Evolutionary conservation across 2,797 vertebrate genomes (phyloP), one percentile per base, ranked within the genome.

Genomic region (Spatula clypeata): DNA sequence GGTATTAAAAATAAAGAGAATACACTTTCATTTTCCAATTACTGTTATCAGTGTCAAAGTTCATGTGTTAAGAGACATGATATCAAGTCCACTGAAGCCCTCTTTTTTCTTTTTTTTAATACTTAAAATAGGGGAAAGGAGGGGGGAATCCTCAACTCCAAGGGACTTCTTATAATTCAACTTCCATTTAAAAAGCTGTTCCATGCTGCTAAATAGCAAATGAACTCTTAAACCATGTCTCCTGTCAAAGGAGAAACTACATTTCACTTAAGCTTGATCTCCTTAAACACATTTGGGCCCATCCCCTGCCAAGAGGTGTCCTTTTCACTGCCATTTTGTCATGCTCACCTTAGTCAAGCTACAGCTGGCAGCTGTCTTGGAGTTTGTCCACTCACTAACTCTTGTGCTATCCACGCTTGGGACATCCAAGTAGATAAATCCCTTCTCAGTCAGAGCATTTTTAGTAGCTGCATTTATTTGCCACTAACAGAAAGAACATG

Each of bases 321-420:
- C 5, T 79, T 73, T 32, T 62, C 55, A 27, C 44, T 73, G 47
- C 7, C 36, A 14, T 7, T n/a, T 87, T 26, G 21, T 76, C 14
- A 16, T 64, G 67, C 17, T 34, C 9, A 13, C 49, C 29, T 26
- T 40, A 40, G 24, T 17, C 23, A 84, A 86, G 36, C 40, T 49
- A n/a, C 58, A 65, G 14, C 11, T 3, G 2, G 0, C 26, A 8
- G 7, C 9, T 57, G 21, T 38, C n/a, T 29, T 1, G 0, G 27
- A 36, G 44, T 21, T 2, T 3, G 14, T 69, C 73, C 54, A 53
- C 38, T 38, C 69, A 17, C 12, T 20, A 55, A 0, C 45, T 79
- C 34, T 2, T 58, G 34, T 29, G 9, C 55, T 21, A 13, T 1
- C 69, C 2, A 23, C 38, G 55, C 3, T 1, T 13, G 53, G 23